Evolutionary conservation across 1,140 invertebrate species (phyloP), one percentile per base, ranked within the genome.

Genomic region (Philotrypesis tridentata): DNA sequence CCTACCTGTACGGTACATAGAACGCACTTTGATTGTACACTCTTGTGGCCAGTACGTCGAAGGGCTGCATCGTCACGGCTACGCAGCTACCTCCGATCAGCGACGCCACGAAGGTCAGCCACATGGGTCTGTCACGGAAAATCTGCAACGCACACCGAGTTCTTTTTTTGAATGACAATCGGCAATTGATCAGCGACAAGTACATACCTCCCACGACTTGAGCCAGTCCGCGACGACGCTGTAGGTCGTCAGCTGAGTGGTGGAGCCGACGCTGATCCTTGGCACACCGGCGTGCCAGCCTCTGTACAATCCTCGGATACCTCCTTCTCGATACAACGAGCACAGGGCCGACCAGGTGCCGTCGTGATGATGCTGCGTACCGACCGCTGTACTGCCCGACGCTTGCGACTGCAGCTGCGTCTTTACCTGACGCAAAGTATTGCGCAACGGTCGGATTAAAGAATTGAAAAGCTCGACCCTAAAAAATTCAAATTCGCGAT

Each of bases 41-140:
- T 68, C 97, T 93, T 0, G 97, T 98, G 2, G 97, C 95, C 48
- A 98, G 94, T 0, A 98, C 95, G 91, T 99, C 97, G 85, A 98
- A 97, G 0, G 97, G 97, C 55, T 97, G 97, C 92, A 98, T 97
- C 61, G 94, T 94, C 0, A 97, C 60, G 0, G 96, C 95, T 88
- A 98, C 96, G 14, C 95, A 94, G 17, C 96, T 89, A 1, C 97
- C 97, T 17, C 96, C 96, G 8, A 97, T 89, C 86, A 96, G 94
- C 37, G 96, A 96, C 6, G 96, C 95, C 14, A 94, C 84, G 84
- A 98, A 95, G 0, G 96, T 95, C 79, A 94, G 93, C 37, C 94
- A 84, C 82, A 95, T 92, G n/a, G 95, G 93, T 14, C 93, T 94
- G 33, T 92, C 88, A 4, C 84, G 79, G 82, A 94, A 94, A 55